Percentiles rank a stretch among this genome's conserved stretches.
These are phyloP conservation scores for Drosophila lacicola DNA, from an alignment of 2,888 invertebrate species.

Conservation along the genomic window DNA sequence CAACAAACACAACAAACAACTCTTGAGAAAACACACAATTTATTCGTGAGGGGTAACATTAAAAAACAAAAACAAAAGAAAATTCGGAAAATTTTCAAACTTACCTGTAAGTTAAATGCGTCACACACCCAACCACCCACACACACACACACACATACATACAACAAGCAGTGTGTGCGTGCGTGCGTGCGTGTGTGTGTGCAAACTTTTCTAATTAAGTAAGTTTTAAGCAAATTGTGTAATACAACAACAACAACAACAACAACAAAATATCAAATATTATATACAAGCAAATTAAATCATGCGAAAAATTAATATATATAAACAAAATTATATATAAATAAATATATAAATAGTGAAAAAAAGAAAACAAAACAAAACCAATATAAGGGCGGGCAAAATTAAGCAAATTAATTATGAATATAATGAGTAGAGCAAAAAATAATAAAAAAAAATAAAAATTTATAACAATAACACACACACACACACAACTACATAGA, in stretches of 20 bases:
- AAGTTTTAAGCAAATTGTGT: slow-evolving; percentile 68
- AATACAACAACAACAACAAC: slow-evolving; percentile 50
- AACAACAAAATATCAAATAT: slow-evolving; percentile 62
- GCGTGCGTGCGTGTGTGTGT: slow-evolving; percentile 47
- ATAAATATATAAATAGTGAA: slow-evolving; percentile 66
- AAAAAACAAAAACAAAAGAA: slow-evolving; percentile 26
- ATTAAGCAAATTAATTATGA: slow-evolving; percentile 77
- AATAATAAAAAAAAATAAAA: slow-evolving; percentile 23
- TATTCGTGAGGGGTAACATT: slow-evolving; percentile 65
- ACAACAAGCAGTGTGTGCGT: slow-evolving; percentile 13
- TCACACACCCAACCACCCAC: slow-evolving; percentile 49
- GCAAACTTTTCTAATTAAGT: slow-evolving; percentile 75
- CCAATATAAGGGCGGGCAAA: slow-evolving; percentile 77
- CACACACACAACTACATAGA: slow-evolving; percentile 60
- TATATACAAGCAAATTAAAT: slow-evolving; percentile 61
- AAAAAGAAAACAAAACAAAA: slow-evolving; percentile 32
- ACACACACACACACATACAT: slow-evolving; percentile 25
- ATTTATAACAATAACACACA: slow-evolving; percentile 47
- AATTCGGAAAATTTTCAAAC: slow-evolving; percentile 48
- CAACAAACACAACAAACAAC: slow-evolving; percentile 29
- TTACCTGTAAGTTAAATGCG: slow-evolving; percentile 75
- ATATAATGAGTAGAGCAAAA: slow-evolving; percentile 69
- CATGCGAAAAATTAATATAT: slow-evolving; percentile 67
- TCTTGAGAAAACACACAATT: slow-evolving; percentile 64
- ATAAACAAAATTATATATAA: slow-evolving; percentile 59